phyloP scores from a whole-genome alignment of 2,888 invertebrate genomes.

The Mesoligia furuncula region DNA sequence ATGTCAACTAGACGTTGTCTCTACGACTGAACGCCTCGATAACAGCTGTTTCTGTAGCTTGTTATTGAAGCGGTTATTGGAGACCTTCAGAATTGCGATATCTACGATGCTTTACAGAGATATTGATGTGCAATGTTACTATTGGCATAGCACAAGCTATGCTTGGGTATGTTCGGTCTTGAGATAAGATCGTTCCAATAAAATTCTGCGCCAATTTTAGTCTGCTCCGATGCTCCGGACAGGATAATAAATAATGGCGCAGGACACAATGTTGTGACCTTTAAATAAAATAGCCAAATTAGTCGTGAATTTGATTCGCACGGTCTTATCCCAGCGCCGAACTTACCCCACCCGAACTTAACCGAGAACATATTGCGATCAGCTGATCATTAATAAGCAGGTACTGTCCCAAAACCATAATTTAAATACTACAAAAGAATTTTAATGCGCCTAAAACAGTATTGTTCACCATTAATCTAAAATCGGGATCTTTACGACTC shows the following conservation, averaged over 20 bases:
- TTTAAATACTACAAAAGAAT: slow-evolving; percentile 56
- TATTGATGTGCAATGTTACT: neutral
- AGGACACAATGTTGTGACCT: too few relatives aligned
- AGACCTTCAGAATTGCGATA: neutral
- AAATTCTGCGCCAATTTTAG: neutral
- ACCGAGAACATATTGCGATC: neutral
- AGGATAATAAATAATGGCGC: neutral
- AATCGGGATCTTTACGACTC: slow-evolving; percentile 74
- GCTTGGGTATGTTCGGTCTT: neutral
- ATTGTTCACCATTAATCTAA: slow-evolving; percentile 76
- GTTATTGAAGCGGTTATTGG: neutral
- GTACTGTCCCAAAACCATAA: slow-evolving; percentile 50
- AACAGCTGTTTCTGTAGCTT: neutral
- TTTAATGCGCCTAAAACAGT: slow-evolving; percentile 65
- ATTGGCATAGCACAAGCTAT: neutral
- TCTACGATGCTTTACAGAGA: neutral
- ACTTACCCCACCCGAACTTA: too few relatives aligned
- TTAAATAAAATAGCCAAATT: neutral
- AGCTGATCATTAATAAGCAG: neutral
- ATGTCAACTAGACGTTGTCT: neutral
- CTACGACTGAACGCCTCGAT: neutral
- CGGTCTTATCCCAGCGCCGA: too few relatives aligned
- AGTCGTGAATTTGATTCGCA: neutral
- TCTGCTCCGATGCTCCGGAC: neutral
- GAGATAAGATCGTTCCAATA: neutral